Conservation (phyloP, 2,888 invertebrate species). For the Phlogophora meticulosa region DNA sequence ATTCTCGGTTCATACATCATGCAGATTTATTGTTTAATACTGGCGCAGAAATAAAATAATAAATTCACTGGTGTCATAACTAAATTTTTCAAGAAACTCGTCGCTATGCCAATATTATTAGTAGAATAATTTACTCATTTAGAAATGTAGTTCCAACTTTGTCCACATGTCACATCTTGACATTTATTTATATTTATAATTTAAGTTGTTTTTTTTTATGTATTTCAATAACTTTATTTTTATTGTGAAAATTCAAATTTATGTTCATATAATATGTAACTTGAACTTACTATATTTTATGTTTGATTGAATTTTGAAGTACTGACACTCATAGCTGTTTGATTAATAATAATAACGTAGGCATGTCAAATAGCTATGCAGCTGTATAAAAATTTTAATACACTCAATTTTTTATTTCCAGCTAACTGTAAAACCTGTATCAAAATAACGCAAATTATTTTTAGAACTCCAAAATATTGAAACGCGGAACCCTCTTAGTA, state of each 20-base stretch:
- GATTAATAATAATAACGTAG: too few species aligned
- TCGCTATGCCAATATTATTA: conserved; percentile 30
- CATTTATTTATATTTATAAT: neutral
- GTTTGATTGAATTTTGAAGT: too few species aligned
- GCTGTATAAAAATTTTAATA: too few species aligned
- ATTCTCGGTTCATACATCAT: conserved; percentile 21
- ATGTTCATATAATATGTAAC: too few species aligned
- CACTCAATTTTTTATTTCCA: too few species aligned
- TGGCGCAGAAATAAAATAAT: conserved; percentile 30
- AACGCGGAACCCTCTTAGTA: conserved; percentile 33
- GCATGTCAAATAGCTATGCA: too few species aligned
- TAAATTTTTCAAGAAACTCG: conserved; percentile 7
- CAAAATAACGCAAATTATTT: neutral
- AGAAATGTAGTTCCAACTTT: neutral
- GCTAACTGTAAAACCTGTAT: too few species aligned
- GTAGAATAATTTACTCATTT: neutral
- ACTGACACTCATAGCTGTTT: too few species aligned
- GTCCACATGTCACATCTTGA: neutral
- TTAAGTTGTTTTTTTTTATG: too few species aligned
- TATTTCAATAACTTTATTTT: too few species aligned
- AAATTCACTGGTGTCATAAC: conserved; percentile 45
- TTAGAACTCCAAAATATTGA: neutral
- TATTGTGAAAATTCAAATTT: too few species aligned
- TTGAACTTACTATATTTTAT: too few species aligned
- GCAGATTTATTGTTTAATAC: conserved; percentile 36